Percentiles rank a stretch among this genome's conserved stretches.
These are phyloP conservation scores for Brevipalpus yothersi DNA, from an alignment of 1,140 invertebrate species.

Conservation along the genomic window DNA sequence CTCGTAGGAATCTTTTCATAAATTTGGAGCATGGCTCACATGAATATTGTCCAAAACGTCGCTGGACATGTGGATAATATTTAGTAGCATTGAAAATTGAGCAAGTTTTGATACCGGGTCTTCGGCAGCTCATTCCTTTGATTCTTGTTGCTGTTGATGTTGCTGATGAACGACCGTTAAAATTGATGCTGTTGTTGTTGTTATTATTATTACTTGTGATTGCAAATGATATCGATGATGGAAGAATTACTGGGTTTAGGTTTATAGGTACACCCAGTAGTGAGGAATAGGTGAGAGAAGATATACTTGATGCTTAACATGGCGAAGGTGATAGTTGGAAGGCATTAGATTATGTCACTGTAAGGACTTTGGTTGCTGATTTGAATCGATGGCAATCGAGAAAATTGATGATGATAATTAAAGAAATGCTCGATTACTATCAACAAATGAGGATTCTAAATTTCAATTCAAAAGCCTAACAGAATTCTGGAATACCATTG, in stretches of 20 bases:
- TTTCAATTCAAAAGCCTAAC: no score
- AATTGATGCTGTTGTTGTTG: neutral
- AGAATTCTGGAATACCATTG: no score
- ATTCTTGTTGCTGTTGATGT: neutral
- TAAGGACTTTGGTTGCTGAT: no score
- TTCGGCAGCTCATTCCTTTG: slow-evolving; percentile 1
- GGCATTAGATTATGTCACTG: no score
- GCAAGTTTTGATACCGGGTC: slow-evolving; percentile 1
- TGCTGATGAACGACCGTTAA: neutral
- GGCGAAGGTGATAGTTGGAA: no score
- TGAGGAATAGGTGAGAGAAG: neutral
- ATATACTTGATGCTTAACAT: no score
- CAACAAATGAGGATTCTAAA: no score
- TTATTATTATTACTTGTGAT: neutral
- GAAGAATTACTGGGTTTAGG: neutral
- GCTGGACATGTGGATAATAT: slow-evolving; percentile 29
- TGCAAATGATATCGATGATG: neutral
- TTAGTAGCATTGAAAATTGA: slow-evolving; percentile 30
- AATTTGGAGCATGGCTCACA: slow-evolving; percentile 65
- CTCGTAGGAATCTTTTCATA: slow-evolving; percentile 27
- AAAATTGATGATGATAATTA: no score
- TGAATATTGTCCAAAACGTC: slow-evolving; percentile 28
- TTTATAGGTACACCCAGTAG: neutral
- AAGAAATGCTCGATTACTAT: no score
- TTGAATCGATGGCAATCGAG: no score